These are phyloP conservation scores for Dynastes grantii DNA, from an alignment of 2,888 invertebrate species.

Conservation along the genomic window DNA sequence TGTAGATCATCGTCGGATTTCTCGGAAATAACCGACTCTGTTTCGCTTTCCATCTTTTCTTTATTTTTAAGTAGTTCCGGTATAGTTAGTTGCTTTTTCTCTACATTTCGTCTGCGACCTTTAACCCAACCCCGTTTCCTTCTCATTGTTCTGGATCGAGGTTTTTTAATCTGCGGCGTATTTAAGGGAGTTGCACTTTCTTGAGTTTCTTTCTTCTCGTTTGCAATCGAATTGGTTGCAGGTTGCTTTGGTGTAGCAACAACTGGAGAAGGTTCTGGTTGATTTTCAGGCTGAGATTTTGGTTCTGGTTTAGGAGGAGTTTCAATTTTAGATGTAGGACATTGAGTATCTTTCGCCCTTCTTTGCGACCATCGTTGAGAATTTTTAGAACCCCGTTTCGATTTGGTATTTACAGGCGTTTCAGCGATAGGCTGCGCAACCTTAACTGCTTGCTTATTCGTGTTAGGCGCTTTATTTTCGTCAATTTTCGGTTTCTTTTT, in stretches of 20 bases:
- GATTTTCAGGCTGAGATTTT: neutral
- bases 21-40: constrained; percentile 65
- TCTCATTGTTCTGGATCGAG: constrained; percentile 51
- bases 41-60: constrained; percentile 59
- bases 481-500: constrained; percentile 59
- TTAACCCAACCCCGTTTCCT: constrained; percentile 71
- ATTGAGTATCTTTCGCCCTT: constrained; percentile 60
- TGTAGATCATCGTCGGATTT: constrained; percentile 66
- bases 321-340: neutral
- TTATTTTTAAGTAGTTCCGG: constrained; percentile 67
- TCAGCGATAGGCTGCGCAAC: constrained; percentile 46
- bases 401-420: constrained; percentile 37
- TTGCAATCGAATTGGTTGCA: neutral
- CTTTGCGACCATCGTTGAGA: constrained; percentile 67
- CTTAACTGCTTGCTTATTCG: constrained; percentile 48
- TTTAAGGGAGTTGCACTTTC: neutral
- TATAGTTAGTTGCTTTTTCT: constrained; percentile 66
- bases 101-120: constrained; percentile 57
- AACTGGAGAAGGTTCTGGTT: neutral
- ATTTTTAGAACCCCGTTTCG: constrained; percentile 46
- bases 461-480: constrained; percentile 23
- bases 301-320: neutral
- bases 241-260: neutral
- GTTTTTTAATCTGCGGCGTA: constrained; percentile 57
- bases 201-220: constrained; percentile 4